Evolutionary conservation across 53 echinoderm and acorn worm genomes (phyloP).

Genomic region (Luidia sarsii): DNA sequence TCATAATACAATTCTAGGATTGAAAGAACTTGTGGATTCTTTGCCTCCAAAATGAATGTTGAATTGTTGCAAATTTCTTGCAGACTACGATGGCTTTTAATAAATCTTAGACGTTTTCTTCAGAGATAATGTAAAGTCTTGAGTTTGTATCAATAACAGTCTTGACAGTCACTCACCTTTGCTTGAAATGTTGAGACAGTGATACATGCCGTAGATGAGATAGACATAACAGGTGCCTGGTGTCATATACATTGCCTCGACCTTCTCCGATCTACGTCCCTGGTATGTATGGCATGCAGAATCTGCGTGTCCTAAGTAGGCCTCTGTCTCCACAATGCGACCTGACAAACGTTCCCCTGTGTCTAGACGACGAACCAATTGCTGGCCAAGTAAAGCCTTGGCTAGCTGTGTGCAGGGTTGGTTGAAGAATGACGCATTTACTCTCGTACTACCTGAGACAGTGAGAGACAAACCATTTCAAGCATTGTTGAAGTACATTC

Average conservation of each 20-base stretch:
- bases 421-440: conserved; percentile 60
- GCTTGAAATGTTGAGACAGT: conserved; percentile 93
- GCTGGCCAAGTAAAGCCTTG: conserved; percentile 81
- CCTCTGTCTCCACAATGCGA: conserved; percentile 89
- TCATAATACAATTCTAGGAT: too few relatives aligned
- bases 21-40: too few relatives aligned
- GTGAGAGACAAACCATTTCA: too few relatives aligned
- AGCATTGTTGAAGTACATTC: too few relatives aligned
- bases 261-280: conserved; percentile 58
- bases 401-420: conserved; percentile 78
- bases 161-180: conserved; percentile 80
- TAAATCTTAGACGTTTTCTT: too few relatives aligned
- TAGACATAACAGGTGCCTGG: conserved; percentile 93
- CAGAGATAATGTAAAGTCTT: too few relatives aligned
- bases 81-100: too few relatives aligned
- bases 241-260: conserved; percentile 82
- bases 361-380: conserved; percentile 57
- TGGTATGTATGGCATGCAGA: conserved; percentile 77
- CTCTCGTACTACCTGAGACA: conserved; percentile 4
- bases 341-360: conserved; percentile 72
- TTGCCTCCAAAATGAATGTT: too few relatives aligned
- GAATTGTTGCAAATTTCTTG: too few relatives aligned
- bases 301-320: conserved; percentile 83
- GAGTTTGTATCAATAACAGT: too few relatives aligned
- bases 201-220: conserved; percentile 94